Base-by-base conservation (phyloP, 2,797 vertebrate species). In the Eleutherodactylus coqui region DNA sequence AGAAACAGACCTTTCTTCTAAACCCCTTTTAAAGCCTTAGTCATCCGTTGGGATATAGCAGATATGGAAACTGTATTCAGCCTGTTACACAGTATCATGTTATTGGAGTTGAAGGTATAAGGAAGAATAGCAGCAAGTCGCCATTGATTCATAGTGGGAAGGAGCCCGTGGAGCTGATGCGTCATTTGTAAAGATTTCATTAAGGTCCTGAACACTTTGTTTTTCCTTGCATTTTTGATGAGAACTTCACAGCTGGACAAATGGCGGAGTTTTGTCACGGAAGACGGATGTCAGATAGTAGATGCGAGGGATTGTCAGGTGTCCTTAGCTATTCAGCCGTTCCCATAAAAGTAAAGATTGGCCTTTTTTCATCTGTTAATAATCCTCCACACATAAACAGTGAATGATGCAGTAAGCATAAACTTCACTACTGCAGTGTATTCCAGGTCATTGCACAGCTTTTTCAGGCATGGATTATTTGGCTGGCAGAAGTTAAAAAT, bases 171-270 rank as follows among this genome's bases (percentile, higher is more conserved):
- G 64, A 41, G 79, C 13, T 6, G 14, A 72, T 41, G 47, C 36
- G 38, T 70, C 79, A 70, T 34, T 81, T 69, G 32, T 47, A 51
- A 82, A 70, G 64, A 53, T 82, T 53, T 82, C 38, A 82, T 72
- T 72, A 82, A 82, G 47, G 38, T 53, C 41, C 13, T 53, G 29
- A 49, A 79, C 58, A 34, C 16, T 34, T 80, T 67, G 45, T 47
- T 70, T 82, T 17, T 9, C 45, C 4, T 69, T 60, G 19, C 60
- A 75, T 75, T 17, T n/a, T 45, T 75, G 5, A 75, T 75, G 38
- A 72, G 36, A 36, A 55, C 21, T 16, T 72, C 32, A 53, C 51
- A 43, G 27, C 14, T 83, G 70, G n/a, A 32, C 29, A 75, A 60
- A 60, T 29, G 24, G 38, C 24, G 41, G 38, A 55, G 32, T 16